These are phyloP conservation scores for Zonitis immaculata DNA, from an alignment of 2,888 invertebrate species.

Conservation along the genomic window DNA sequence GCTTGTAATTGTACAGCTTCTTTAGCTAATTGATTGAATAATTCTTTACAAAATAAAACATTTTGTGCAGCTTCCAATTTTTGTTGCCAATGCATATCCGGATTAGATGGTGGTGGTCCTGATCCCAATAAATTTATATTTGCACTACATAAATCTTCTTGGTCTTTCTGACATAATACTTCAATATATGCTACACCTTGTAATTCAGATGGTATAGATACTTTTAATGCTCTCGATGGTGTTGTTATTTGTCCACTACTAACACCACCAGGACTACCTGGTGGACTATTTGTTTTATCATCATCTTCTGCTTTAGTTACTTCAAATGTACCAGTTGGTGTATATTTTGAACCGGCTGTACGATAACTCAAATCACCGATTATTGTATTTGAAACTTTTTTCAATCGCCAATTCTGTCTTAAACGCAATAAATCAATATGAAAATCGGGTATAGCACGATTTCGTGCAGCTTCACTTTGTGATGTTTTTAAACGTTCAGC, in stretches of 20 bases:
- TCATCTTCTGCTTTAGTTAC: slow-evolving; percentile 90
- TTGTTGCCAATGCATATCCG: slow-evolving; percentile 89
- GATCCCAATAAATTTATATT: slow-evolving; percentile 74
- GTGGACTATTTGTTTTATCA: slow-evolving; percentile 50
- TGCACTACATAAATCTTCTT: slow-evolving; percentile 83
- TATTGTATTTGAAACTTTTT: slow-evolving; percentile 92
- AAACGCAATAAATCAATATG: slow-evolving; percentile 85
- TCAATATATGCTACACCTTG: slow-evolving; percentile 96
- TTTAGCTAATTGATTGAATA: slow-evolving; percentile 89
- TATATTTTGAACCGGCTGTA: slow-evolving; percentile 91
- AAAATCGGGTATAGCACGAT: slow-evolving; percentile 80
- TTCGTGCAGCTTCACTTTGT: slow-evolving; percentile 74
- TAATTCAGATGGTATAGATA: slow-evolving; percentile 88
- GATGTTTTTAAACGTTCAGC: slow-evolving; percentile 80
- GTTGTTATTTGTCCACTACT: slow-evolving; percentile 40
- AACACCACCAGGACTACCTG: slow-evolving; percentile 40
- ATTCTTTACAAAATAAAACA: slow-evolving; percentile 93
- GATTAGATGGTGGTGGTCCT: slow-evolving; percentile 66
- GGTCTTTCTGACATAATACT: slow-evolving; percentile 92
- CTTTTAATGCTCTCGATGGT: slow-evolving; percentile 70
- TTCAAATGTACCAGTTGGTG: slow-evolving; percentile 92
- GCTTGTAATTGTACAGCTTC: slow-evolving; percentile 93
- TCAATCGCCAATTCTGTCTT: slow-evolving; percentile 92
- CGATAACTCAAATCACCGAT: slow-evolving; percentile 94
- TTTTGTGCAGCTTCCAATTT: slow-evolving; percentile 96